These are phyloP conservation scores for Brachypalpus laphriformis DNA, from an alignment of 2,888 invertebrate genomes.

Conservation along the genomic window DNA sequence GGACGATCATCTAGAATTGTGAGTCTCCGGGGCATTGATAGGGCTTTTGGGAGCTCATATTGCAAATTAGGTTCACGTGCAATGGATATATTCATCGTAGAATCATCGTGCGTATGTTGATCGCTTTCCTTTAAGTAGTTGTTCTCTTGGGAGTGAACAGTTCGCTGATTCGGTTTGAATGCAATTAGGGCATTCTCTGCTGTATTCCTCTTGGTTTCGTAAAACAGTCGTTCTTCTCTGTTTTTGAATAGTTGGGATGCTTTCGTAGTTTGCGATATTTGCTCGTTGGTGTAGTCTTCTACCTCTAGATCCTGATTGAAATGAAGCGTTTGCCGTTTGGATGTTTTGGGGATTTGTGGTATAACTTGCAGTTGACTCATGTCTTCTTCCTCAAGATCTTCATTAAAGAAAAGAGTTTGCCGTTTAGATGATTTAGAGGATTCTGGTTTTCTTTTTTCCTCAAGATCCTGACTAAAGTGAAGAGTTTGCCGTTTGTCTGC, in stretches of 20 bases:
- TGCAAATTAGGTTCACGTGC: not conserved
- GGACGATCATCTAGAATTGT: slow-evolving; percentile 19
- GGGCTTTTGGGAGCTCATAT: not conserved
- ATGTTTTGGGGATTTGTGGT: not conserved
- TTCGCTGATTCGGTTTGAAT: not conserved
- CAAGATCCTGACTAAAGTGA: slow-evolving; percentile 9
- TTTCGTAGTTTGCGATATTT: not conserved
- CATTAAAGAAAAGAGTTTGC: slow-evolving; percentile 2
- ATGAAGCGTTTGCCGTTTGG: not conserved
- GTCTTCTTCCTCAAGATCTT: not conserved
- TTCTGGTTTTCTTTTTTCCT: not conserved
- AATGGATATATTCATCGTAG: not conserved
- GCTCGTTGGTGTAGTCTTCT: not conserved
- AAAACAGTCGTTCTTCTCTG: not conserved
- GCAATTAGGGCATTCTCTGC: not conserved
- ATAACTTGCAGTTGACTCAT: not conserved
- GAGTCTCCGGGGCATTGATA: slow-evolving; percentile 34
- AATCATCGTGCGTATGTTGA: not conserved
- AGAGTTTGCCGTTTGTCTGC: too few relatives aligned
- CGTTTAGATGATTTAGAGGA: not conserved
- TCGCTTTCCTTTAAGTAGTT: slow-evolving; percentile 19
- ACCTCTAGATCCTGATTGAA: slow-evolving; percentile 16
- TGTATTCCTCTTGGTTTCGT: slow-evolving; percentile 32
- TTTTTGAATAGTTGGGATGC: not conserved
- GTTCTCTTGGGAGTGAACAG: slow-evolving; percentile 4